Conservation (phyloP, 2,888 invertebrate genomes). For the Itoplectis maculator region DNA sequence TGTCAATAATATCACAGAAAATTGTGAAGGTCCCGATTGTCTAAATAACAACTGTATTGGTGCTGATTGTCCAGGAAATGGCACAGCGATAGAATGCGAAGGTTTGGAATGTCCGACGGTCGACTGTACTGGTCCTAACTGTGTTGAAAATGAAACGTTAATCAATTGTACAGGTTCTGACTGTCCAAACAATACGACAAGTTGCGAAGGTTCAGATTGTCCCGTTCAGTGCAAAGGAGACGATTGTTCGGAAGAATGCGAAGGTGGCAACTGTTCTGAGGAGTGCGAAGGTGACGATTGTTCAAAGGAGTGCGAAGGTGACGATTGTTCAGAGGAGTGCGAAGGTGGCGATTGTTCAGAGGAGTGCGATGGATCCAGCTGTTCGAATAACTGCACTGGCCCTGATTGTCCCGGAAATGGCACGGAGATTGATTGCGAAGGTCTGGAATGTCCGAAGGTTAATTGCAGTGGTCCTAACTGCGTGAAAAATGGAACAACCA, state of each 20-base stretch:
- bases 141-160: not conserved
- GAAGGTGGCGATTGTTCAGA: slow-evolving; percentile 34
- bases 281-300: slow-evolving; percentile 28
- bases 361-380: slow-evolving; percentile 18
- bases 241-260: slow-evolving; percentile 40
- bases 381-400: not conserved
- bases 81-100: not conserved
- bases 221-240: slow-evolving; percentile 24
- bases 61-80: not conserved
- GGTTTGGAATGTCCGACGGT: not conserved
- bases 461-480: not conserved
- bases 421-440: slow-evolving; percentile 21
- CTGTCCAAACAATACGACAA: not conserved
- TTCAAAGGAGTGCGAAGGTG: slow-evolving; percentile 21
- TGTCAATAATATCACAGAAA: no score
- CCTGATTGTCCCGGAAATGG: no score
- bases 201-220: not conserved
- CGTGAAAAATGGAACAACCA: not conserved
- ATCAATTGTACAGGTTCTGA: no score
- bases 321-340: no score
- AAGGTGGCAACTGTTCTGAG: slow-evolving; percentile 28
- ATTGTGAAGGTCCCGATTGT: no score
- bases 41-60: no score
- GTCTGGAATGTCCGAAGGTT: slow-evolving; percentile 15
- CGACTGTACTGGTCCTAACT: slow-evolving; percentile 8